Evolutionary conservation across 2,797 vertebrate genomes (phyloP).

Genomic region (Falco columbarius): DNA sequence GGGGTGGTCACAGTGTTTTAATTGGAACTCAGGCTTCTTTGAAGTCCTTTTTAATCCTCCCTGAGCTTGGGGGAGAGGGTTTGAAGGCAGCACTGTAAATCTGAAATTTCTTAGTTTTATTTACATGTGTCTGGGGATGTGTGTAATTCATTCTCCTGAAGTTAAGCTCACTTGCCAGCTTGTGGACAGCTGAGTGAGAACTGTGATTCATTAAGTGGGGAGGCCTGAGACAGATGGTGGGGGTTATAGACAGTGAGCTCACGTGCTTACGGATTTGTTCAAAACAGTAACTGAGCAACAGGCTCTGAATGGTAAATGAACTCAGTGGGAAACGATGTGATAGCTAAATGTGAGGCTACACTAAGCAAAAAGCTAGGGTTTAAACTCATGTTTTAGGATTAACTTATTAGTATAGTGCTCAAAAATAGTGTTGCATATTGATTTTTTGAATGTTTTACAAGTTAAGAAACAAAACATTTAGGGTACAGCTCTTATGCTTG

Average conservation of each 20-base stretch:
- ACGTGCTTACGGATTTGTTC: not conserved
- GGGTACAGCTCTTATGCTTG: not conserved
- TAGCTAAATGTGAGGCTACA: not conserved
- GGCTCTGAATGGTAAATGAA: not conserved
- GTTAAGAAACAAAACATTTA: not conserved
- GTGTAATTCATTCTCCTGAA: constrained; percentile 51
- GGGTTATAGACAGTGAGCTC: not conserved
- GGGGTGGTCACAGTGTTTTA: constrained; percentile 76
- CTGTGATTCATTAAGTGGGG: constrained; percentile 29
- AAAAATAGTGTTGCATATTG: not conserved
- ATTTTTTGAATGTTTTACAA: not conserved
- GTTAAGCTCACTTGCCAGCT: constrained; percentile 51
- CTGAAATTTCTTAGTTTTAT: constrained; percentile 75
- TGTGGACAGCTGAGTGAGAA: constrained; percentile 67
- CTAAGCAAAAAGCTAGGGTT: constrained; percentile 17
- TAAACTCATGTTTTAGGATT: not conserved
- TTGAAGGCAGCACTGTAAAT: constrained; percentile 66
- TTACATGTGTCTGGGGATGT: constrained; percentile 78
- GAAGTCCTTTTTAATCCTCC: constrained; percentile 79
- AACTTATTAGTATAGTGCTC: not conserved
- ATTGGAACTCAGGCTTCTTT: constrained; percentile 77
- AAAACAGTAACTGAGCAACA: not conserved
- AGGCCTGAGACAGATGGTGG: constrained; percentile 54
- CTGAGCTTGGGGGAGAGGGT: constrained; percentile 70
- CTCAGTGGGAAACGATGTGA: not conserved